Conservation (phyloP, 2,113 vertebrate species). For the Nothoprocta pentlandii region DNA sequence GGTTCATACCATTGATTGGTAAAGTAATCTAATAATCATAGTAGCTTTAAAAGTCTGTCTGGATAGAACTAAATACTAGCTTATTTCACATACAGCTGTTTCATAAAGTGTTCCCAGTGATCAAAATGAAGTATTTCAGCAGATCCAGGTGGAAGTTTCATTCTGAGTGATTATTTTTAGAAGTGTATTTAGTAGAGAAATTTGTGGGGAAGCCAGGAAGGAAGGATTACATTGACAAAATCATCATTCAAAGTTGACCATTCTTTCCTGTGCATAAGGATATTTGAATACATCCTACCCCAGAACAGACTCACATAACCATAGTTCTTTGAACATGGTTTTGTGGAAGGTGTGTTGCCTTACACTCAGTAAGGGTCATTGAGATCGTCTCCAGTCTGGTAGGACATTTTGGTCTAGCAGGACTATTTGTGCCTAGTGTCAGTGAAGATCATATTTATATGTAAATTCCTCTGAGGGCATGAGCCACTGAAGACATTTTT, state of each 20-base stretch:
- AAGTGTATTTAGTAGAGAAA: not conserved
- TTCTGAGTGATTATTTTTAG: not conserved
- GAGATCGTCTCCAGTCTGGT: not conserved
- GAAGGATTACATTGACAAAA: not conserved
- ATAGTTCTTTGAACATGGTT: not conserved
- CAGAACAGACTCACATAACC: not conserved
- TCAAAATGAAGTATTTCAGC: not conserved
- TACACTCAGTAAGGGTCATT: not conserved
- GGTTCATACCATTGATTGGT: not conserved
- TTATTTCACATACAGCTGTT: not conserved
- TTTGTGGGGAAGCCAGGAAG: not conserved
- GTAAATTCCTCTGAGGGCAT: not conserved
- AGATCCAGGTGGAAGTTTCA: not conserved
- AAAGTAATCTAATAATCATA: not conserved
- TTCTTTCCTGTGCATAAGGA: not conserved
- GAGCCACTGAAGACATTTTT: not conserved
- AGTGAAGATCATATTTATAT: not conserved
- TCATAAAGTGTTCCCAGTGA: not conserved
- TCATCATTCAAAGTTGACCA: fast-evolving
- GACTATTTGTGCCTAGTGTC: not conserved
- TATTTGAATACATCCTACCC: not conserved
- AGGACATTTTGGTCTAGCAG: not conserved
- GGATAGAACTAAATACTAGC: not conserved
- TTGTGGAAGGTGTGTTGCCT: not conserved
- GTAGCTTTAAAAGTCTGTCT: not conserved